phyloP scores from a whole-genome alignment of 1,140 invertebrate genomes.

The Polypedilum pembai region DNA sequence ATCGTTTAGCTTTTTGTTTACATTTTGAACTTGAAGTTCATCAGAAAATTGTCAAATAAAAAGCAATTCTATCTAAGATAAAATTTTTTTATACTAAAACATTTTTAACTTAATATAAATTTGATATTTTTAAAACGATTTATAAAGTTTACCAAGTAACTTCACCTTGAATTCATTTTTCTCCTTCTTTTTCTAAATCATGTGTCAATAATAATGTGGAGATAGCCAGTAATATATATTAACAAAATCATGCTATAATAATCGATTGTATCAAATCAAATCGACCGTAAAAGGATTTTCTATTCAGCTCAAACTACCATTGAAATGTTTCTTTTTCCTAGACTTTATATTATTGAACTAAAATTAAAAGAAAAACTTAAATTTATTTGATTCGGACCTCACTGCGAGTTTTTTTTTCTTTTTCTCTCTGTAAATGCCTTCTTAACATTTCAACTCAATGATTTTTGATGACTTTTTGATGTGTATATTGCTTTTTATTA shows the following conservation, averaged over 20 bases:
- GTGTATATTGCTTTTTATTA: constrained; percentile 19
- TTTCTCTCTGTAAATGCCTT: not conserved
- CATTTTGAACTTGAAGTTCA: too few relatives aligned
- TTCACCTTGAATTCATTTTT: too few relatives aligned
- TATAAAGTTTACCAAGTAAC: too few relatives aligned
- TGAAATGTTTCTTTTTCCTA: not conserved
- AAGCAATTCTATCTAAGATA: too few relatives aligned
- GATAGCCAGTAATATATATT: not conserved
- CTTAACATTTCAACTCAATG: constrained; percentile 3
- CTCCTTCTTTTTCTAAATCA: too few relatives aligned
- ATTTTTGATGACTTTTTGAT: constrained; percentile 19
- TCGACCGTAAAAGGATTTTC: constrained; percentile 8
- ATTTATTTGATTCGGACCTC: constrained; percentile 17
- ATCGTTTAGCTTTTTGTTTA: too few relatives aligned
- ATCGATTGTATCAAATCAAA: constrained; percentile 18
- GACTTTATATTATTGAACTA: not conserved
- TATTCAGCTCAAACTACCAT: too few relatives aligned
- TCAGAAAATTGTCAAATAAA: too few relatives aligned
- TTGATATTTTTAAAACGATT: too few relatives aligned
- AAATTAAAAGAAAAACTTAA: not conserved
- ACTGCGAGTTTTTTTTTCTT: not conserved
- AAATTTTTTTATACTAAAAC: too few relatives aligned
- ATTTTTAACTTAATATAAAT: too few relatives aligned
- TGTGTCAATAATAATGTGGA: not conserved
- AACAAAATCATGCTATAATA: constrained; percentile 14